A percentile compares a stretch with the other conserved stretches of the same genome.
Evolutionary conservation across 2,113 vertebrate species (phyloP).

Genomic region (Meleagris gallopavo): DNA sequence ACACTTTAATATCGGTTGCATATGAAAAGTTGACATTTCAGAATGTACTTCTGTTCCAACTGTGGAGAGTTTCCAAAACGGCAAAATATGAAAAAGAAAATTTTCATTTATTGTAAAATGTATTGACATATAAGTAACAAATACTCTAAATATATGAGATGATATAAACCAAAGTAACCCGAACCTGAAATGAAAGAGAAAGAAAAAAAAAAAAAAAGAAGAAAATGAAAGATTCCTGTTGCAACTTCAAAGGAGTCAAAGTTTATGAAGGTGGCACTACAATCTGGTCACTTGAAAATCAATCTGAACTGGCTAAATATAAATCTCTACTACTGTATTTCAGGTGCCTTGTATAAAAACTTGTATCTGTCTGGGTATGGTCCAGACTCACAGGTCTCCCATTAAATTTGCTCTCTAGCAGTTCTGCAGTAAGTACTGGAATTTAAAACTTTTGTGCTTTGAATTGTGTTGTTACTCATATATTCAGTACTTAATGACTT

Average conservation of each 20-base stretch:
- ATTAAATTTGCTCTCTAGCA: neutral
- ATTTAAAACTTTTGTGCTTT: neutral
- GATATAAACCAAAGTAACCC: neutral
- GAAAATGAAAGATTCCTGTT: neutral
- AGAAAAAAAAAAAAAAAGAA: neutral
- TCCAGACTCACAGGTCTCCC: neutral
- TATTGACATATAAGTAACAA: neutral
- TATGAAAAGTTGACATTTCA: neutral
- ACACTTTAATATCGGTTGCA: neutral
- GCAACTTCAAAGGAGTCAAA: neutral
- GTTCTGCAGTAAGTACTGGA: neutral
- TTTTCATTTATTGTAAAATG: neutral
- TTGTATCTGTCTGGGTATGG: neutral
- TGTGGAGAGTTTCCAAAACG: neutral
- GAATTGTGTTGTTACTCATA: neutral
- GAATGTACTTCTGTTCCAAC: neutral
- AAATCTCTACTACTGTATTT: neutral
- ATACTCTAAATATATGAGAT: neutral
- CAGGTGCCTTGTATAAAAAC: neutral
- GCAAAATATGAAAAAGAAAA: neutral
- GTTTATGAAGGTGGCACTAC: neutral
- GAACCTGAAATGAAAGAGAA: neutral
- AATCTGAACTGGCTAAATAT: neutral
- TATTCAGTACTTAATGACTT: neutral
- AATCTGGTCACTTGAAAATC: neutral